A percentile compares a stretch with the other conserved stretches of the same genome.
These are phyloP conservation scores for Hylyphantes graminicola DNA, from an alignment of 1,140 invertebrate genomes.

Conservation along the genomic window DNA sequence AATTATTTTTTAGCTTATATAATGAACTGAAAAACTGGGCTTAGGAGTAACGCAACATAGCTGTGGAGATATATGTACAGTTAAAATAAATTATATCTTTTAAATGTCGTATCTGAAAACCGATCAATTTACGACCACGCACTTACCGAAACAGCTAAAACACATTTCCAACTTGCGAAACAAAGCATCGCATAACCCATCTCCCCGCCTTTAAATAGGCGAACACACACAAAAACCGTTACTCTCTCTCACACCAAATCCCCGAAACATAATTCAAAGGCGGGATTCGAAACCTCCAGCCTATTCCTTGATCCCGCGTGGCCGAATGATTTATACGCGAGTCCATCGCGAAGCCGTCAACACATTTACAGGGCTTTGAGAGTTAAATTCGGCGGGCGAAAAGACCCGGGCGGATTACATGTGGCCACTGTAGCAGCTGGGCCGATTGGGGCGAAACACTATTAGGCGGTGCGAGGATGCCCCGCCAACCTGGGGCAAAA, in stretches of 20 bases:
- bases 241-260: background rate
- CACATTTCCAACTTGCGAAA: too few relatives aligned
- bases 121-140: too few relatives aligned
- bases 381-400: conserved; percentile 39
- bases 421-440: conserved; percentile 52
- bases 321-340: conserved; percentile 57
- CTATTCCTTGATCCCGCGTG: conserved; percentile 43
- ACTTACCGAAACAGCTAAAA: too few relatives aligned
- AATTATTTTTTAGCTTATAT: too few relatives aligned
- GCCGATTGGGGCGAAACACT: conserved; percentile 51
- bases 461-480: conserved; percentile 39
- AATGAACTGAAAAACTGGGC: too few relatives aligned
- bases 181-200: too few relatives aligned
- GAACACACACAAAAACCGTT: conserved; percentile 18
- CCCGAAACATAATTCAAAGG: conserved; percentile 54
- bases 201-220: background rate
- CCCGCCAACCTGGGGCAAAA: conserved; percentile 39
- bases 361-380: conserved; percentile 57
- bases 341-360: conserved; percentile 49
- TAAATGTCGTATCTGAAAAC: too few relatives aligned
- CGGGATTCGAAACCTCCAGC: conserved; percentile 23
- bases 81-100: too few relatives aligned
- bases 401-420: conserved; percentile 44
- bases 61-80: too few relatives aligned
- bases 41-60: too few relatives aligned